Evolutionary conservation across 2,113 vertebrate genomes (phyloP).

Genomic region (Motacilla alba): DNA sequence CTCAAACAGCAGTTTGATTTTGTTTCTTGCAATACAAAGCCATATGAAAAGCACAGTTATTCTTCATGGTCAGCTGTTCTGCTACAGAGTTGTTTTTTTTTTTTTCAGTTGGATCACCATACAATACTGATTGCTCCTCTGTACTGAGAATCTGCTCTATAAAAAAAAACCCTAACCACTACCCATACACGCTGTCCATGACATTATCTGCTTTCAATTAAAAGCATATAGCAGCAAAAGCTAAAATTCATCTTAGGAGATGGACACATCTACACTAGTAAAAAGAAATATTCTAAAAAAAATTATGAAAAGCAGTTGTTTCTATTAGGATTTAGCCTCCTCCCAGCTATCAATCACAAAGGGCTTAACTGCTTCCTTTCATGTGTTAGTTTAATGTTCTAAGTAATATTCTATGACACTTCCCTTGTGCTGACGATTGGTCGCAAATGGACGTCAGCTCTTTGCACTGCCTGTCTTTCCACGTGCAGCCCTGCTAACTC

Average conservation of each 20-base stretch:
- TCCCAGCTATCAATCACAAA: background rate
- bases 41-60: background rate
- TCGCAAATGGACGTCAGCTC: background rate
- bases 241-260: background rate
- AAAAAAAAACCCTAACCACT: background rate
- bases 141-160: background rate
- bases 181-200: background rate
- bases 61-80: background rate
- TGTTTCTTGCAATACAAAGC: background rate
- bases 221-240: background rate
- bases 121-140: background rate
- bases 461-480: background rate
- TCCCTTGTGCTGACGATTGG: background rate
- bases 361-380: background rate
- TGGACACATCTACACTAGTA: background rate
- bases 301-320: background rate
- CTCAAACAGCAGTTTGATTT: background rate
- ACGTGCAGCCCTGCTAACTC: fast-evolving
- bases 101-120: background rate
- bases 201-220: background rate
- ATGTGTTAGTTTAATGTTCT: background rate
- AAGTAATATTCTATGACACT: background rate
- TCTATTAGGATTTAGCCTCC: background rate
- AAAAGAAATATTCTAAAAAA: background rate
- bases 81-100: background rate